Percentiles rank a stretch among this genome's conserved stretches.
Evolutionary conservation across 2,797 vertebrate genomes (phyloP).

Genomic region (Enteromius radiatus): DNA sequence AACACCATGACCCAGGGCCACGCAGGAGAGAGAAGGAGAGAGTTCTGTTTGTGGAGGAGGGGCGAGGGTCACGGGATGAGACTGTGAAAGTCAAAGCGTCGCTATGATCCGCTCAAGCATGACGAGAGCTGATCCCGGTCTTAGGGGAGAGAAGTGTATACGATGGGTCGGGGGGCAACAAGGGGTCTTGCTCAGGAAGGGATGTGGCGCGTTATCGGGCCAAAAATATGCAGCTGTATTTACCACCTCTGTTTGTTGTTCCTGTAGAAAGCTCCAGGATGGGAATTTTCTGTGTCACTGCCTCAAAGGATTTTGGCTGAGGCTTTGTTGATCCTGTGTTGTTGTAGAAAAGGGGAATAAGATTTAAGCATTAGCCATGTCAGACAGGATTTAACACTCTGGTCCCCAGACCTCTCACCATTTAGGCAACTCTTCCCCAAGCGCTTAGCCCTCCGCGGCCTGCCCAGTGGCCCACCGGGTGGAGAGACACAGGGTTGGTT

Average conservation of each 20-base stretch:
- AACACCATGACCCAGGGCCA: constrained; percentile 35
- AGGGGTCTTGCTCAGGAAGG: constrained; percentile 34
- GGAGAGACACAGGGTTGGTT: constrained; percentile 22
- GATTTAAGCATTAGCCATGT: constrained; percentile 85
- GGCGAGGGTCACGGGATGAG: constrained; percentile 53
- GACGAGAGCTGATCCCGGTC: constrained; percentile 65
- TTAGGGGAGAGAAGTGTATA: constrained; percentile 53
- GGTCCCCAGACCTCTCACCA: constrained; percentile 61
- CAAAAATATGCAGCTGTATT: constrained; percentile 90
- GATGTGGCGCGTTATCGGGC: constrained; percentile 76
- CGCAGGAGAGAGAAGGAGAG: constrained; percentile 42
- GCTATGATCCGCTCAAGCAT: constrained; percentile 64
- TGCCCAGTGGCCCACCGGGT: constrained; percentile 38
- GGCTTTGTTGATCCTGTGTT: constrained; percentile 89
- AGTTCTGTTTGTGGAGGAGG: constrained; percentile 2
- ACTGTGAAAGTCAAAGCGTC: constrained; percentile 66
- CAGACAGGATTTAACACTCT: constrained; percentile 82
- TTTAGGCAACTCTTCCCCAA: constrained; percentile 53
- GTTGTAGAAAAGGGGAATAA: constrained; percentile 78
- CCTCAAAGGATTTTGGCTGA: constrained; percentile 90
- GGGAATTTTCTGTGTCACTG: constrained; percentile 96
- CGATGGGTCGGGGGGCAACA: neutral
- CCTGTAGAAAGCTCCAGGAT: constrained; percentile 84
- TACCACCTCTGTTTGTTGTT: constrained; percentile 87
- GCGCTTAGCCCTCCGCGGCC: constrained; percentile 40